A percentile compares a stretch with the other conserved stretches of the same genome.
phyloP scores from a whole-genome alignment of 2,888 invertebrate genomes.

The Nomada hirtipes region DNA sequence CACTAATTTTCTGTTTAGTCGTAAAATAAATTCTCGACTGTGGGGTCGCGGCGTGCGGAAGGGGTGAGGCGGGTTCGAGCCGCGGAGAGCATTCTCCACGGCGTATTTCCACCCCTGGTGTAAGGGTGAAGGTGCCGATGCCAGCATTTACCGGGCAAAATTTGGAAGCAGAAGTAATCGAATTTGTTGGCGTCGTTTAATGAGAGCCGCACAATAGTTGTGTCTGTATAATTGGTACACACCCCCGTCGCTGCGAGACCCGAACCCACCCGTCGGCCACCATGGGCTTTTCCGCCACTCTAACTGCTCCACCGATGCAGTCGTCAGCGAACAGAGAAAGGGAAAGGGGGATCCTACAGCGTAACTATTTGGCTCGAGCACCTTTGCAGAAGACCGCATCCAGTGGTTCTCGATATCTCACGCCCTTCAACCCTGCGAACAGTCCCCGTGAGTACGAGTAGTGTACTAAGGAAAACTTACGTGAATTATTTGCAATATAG shows the following conservation, averaged over 20 bases:
- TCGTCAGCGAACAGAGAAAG: constrained; percentile 61
- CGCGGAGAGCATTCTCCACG: constrained; percentile 78
- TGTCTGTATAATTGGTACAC: constrained; percentile 83
- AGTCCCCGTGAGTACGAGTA: neutral
- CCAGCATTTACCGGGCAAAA: constrained; percentile 79
- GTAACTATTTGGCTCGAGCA: constrained; percentile 77
- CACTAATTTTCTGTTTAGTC: constrained; percentile 84
- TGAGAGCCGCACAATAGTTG: constrained; percentile 83
- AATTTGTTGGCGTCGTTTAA: constrained; percentile 84
- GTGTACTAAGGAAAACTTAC: no score
- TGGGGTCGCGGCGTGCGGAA: constrained; percentile 15
- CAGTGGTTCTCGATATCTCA: constrained; percentile 70
- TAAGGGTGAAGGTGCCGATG: constrained; percentile 71
- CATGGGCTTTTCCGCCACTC: constrained; percentile 43
- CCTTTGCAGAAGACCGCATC: constrained; percentile 65
- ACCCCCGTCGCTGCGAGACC: constrained; percentile 64
- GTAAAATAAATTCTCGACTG: constrained; percentile 81
- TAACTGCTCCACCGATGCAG: constrained; percentile 55
- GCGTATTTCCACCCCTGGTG: constrained; percentile 67
- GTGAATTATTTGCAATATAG: no score
- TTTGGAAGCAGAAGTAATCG: constrained; percentile 84
- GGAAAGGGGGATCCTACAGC: constrained; percentile 59
- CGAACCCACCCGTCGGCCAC: constrained; percentile 47
- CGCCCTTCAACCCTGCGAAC: neutral
- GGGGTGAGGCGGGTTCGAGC: constrained; percentile 51